Evolutionary conservation across 2,113 vertebrate species (phyloP), one percentile per base, ranked within the genome.

Genomic region (Brachionichthys hirsutus): DNA sequence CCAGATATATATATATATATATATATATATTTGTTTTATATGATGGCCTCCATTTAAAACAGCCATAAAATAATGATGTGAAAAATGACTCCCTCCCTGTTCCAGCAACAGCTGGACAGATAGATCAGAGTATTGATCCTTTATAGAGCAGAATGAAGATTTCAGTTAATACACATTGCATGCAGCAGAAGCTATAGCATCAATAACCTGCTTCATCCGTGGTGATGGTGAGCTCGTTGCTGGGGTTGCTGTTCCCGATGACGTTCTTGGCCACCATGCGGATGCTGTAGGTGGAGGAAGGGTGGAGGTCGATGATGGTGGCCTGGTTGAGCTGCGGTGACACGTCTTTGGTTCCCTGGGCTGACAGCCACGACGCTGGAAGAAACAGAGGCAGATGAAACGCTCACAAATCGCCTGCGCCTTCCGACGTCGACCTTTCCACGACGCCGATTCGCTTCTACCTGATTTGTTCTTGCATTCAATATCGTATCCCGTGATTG

Each of bases 381-480:
- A 70, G 70, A 86, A 41, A 43, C 4, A 63, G 13, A 70, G 17
- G 54, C 2, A 38, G 3, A 58, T 19, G 50, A 49, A 41, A 12
- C 12, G 9, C 3, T 38, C 12, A 12, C 2, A 38, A 38, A 38
- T 1, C 12, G 36, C 12, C 12, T 6, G 3, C 36, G 9, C 12
- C 1, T 12, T 38, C 36, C 12, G 36, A 12, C 36, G 12, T 3
- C 6, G 34, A 9, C 45, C n/a, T n/a, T n/a, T n/a, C 6, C 19
- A 16, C 46, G 2, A 9, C 30, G 11, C 9, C 11, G 35, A 36
- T 4, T 2, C 15, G 14, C 9, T 3, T 55, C 20, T 87, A 98
- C 97, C 95, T 76, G 97, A 95, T 92, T 98, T 98, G 84, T 99
- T 99, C 84, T 99, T 98, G 93, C 95, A 98, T 66, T 99, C 97